phyloP scores from a whole-genome alignment of 2,888 invertebrate genomes.

The Willowsia nigromaculata region DNA sequence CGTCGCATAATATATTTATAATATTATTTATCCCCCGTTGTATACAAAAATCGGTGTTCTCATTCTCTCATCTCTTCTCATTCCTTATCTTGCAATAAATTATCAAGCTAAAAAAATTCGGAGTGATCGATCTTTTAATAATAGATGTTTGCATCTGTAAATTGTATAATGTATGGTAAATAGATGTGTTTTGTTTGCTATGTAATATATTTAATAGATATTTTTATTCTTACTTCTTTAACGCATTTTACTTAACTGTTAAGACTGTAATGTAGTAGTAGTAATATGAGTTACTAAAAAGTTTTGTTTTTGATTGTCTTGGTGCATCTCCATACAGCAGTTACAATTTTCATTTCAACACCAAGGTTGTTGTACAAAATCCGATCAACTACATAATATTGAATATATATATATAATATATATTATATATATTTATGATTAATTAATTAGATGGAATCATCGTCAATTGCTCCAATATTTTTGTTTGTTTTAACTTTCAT shows the following conservation, averaged over 20 bases:
- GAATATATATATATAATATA: conserved; percentile 18
- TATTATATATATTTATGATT: not conserved
- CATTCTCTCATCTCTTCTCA: too few relatives aligned
- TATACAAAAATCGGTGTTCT: too few relatives aligned
- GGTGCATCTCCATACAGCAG: conserved; percentile 67
- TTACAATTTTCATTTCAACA: conserved; percentile 64
- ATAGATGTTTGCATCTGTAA: not conserved
- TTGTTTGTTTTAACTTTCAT: not conserved
- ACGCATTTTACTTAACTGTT: not conserved
- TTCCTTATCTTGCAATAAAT: too few relatives aligned
- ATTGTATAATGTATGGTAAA: not conserved
- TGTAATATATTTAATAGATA: conserved; percentile 6
- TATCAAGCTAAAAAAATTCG: conserved; percentile 9
- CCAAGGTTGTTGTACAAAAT: conserved; percentile 68
- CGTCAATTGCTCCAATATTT: conserved; percentile 3
- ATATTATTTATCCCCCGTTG: too few relatives aligned
- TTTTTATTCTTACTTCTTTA: conserved; percentile 14
- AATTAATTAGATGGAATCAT: conserved; percentile 37
- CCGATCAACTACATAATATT: conserved; percentile 42
- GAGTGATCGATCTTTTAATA: not conserved
- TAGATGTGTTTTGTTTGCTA: conserved; percentile 7
- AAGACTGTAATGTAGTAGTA: conserved; percentile 21
- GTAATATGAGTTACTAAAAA: conserved; percentile 59
- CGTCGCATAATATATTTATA: too few relatives aligned
- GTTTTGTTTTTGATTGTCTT: conserved; percentile 68